phyloP scores from a whole-genome alignment of 2,888 invertebrate species.

The Hypolimnas misippus region DNA sequence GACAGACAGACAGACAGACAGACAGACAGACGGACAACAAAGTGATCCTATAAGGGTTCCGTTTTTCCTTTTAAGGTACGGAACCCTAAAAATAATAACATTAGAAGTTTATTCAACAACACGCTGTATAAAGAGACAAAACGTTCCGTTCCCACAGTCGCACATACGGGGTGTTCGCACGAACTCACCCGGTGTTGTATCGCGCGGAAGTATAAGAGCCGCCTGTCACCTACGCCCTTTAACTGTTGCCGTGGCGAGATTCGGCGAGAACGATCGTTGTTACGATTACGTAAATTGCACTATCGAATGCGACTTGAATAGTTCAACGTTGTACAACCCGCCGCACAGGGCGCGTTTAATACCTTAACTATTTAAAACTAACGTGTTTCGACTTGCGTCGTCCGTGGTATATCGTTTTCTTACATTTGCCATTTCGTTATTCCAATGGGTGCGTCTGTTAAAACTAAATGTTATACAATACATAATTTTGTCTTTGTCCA shows the following conservation, averaged over 20 bases:
- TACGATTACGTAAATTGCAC: constrained; percentile 47
- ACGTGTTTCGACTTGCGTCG: constrained; percentile 5
- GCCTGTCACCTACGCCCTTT: constrained; percentile 80
- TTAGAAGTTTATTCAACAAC: no score
- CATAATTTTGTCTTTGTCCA: background rate
- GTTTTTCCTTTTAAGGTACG: no score
- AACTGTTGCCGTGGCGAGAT: constrained; percentile 64
- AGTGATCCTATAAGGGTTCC: no score
- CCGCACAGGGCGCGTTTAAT: constrained; percentile 14
- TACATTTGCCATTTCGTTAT: constrained; percentile 20
- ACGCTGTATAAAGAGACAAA: constrained; percentile 65
- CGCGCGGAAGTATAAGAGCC: constrained; percentile 79
- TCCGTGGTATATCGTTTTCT: background rate
- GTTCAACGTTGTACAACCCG: constrained; percentile 33
- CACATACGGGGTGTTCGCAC: constrained; percentile 78
- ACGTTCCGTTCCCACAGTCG: constrained; percentile 78
- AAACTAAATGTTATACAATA: constrained; percentile 12
- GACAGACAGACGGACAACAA: no score
- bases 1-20: no score
- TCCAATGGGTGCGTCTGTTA: constrained; percentile 8
- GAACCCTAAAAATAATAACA: no score
- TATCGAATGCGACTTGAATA: constrained; percentile 42
- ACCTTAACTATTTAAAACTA: background rate
- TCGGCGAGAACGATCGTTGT: constrained; percentile 46
- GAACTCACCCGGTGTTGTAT: constrained; percentile 75